Evolutionary conservation across 2,888 invertebrate genomes (phyloP), one percentile per base, ranked within the genome.

Genomic region (Cryptus armator): DNA sequence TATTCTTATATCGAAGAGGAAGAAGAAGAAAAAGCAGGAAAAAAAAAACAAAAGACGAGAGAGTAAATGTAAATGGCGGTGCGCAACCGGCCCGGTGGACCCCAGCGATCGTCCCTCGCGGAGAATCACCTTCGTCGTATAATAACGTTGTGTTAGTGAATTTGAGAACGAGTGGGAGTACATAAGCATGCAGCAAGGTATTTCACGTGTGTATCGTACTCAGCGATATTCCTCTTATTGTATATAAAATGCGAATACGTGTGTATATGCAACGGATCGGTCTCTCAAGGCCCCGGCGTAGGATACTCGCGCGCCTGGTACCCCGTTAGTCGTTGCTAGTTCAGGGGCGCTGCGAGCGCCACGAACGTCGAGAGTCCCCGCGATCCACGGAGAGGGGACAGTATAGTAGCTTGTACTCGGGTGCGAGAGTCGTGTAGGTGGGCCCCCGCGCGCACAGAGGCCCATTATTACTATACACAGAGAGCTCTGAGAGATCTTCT

Each of bases 371-470:
- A 66, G 59, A 67, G 56, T 4, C 56, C 12, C 10, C 56, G 19
- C 56, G 56, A n/a, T n/a, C 19, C 43, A 10, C 43, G 24, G 16
- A 19, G 16, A 19, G 19, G 10, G 53, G 5, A 14, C 62, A 43
- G 32, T 44, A 16, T 19, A 62, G 29, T 62, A 62, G 59, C 67
- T 72, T 83, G 82, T 83, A 68, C 67, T 67, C 67, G 72, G 72
- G 82, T 78, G 82, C 72, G 66, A 72, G 71, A 78, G 77, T 67
- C 82, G 77, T 78, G 82, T 83, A 83, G 82, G 82, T 83, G 82
- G 82, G 16, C 48, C 14, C 48, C 48, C 48, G 74, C 64, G 82
- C 81, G 71, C 59, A 37, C 75, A 71, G 67, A 76, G 72, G 37
- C 37, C 75, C 81, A 82, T 82, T 71, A 72, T 75, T 62, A 62